A percentile compares a stretch with the other conserved stretches of the same genome.
These are phyloP conservation scores for Athripsodes cinereus DNA, from an alignment of 2,888 invertebrate genomes.

Conservation along the genomic window DNA sequence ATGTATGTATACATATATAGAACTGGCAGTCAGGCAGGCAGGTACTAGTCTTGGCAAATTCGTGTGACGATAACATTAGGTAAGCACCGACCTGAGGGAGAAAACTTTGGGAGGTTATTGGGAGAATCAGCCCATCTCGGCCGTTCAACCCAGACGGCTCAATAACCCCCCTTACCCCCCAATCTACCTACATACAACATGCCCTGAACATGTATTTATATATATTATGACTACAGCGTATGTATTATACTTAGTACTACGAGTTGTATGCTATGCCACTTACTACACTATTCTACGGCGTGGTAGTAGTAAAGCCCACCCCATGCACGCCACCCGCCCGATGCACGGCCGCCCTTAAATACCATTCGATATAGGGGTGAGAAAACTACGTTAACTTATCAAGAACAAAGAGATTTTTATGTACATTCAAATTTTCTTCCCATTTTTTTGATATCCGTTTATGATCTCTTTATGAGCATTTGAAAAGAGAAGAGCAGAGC, in stretches of 20 bases:
- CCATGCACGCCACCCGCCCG: background rate
- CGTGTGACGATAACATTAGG: background rate
- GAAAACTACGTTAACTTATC: background rate
- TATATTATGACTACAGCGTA: too few species aligned
- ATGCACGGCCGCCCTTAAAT: conserved; percentile 1
- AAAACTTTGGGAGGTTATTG: background rate
- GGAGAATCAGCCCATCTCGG: conserved; percentile 14
- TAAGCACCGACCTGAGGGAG: background rate
- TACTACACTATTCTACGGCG: background rate
- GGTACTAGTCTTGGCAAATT: background rate
- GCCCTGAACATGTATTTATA: too few species aligned
- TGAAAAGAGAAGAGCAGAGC: too few species aligned
- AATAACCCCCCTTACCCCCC: conserved; percentile 27
- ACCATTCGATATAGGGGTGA: background rate
- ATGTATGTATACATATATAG: too few species aligned
- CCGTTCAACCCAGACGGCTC: conserved; percentile 28
- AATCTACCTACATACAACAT: conserved; percentile 18
- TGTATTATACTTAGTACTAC: too few species aligned
- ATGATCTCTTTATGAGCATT: too few species aligned
- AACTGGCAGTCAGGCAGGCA: too few species aligned
- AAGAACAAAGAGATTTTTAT: too few species aligned
- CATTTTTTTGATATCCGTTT: too few species aligned
- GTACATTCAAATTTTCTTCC: too few species aligned
- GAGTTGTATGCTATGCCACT: background rate
- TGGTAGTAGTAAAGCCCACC: background rate